Evolutionary conservation across 2,888 invertebrate species (phyloP), one percentile per base, ranked within the genome.

Genomic region (Lasioglossum zephyrum): DNA sequence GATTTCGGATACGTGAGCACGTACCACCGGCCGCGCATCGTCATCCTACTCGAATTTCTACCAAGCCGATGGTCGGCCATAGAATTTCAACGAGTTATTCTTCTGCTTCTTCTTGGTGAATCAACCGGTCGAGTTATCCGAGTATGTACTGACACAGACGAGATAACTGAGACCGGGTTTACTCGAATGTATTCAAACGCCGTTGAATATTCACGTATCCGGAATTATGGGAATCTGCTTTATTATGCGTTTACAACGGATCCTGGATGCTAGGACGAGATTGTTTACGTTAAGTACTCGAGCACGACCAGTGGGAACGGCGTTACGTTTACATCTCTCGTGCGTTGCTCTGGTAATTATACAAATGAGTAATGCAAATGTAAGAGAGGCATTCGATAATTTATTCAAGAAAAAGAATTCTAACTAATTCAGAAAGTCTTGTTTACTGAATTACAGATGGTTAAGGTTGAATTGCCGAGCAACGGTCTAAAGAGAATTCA

Each of bases 41-140:
- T 74, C 49, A 18, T 82, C 80, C 49, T 8, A 73, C 39, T 73
- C 66, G 83, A 81, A 77, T 78, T 78, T 66, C 26, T 41, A 36
- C 57, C n/a, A 5, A 36, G 66, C 3, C n/a, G 47, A 31, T 60
- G 72, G 5, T 73, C 66, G 44, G 72, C 63, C 44, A 47, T 41
- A 57, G 39, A 63, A 72, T 74, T 72, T 78, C 60, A 49, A 82
- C 74, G 73, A 73, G 63, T 73, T 36, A 36, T 36, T 36, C 39
- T 66, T 66, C 66, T 16, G 9, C 69, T 39, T 69, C 39, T 39
- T n/a, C n/a, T 41, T 41, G 70, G 41, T 22, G 70, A 70, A 41
- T 70, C 73, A 57, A n/a, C 5, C 57, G 39, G 63, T 66, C 4
- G 26, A 76, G 41, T 60, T 16, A n/a, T 49, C 47, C 26, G 57